Evolutionary conservation across 2,888 invertebrate species (phyloP), one percentile per base, ranked within the genome.

Genomic region (Heliconius cydno): DNA sequence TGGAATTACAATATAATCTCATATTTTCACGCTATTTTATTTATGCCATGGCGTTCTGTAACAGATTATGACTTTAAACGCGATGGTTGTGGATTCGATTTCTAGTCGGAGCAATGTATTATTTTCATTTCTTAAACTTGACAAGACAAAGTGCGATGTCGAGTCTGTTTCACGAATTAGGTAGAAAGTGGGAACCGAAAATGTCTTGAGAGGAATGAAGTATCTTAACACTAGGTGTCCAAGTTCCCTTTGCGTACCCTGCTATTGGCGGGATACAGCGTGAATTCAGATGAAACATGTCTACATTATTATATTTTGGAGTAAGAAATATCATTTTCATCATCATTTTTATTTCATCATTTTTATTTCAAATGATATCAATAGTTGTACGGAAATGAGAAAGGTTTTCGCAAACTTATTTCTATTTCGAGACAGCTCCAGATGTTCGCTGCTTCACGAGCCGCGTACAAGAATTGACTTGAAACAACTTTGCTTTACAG

Each of bases 401-500:
- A 34, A 68, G 60, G n/a, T 60, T 67, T 28, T 67, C 57, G 67
- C 74, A 78, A 78, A 68, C 68, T 74, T 74, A 74, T 78, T 74
- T 78, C 66, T 73, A 73, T 73, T 38, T 60, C 12, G 52, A 73
- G 66, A 73, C 73, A 73, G 77, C 25, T 68, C 60, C 78, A 78
- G 74, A 72, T 78, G 78, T 78, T 78, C 74, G 15, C 78, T 34
- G 74, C 38, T 63, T 74, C 78, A 38, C 73, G 34, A 22, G 30
- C 28, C 74, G 74, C 66, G 74, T 70, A 60, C 70, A 80, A 74
- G 74, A 78, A 74, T 77, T 76, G 57, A 70, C 52, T 77, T 63
- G 68, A 71, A 77, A 80, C 82, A 80, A 82, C 70, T 80, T 68
- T 60, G 66, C 41, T 75, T 41, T 60, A 38, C 60, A 34, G 28